Evolutionary conservation across 2,797 vertebrate species (phyloP), one percentile per base, ranked within the genome.

Genomic region (Darevskia mixta): DNA sequence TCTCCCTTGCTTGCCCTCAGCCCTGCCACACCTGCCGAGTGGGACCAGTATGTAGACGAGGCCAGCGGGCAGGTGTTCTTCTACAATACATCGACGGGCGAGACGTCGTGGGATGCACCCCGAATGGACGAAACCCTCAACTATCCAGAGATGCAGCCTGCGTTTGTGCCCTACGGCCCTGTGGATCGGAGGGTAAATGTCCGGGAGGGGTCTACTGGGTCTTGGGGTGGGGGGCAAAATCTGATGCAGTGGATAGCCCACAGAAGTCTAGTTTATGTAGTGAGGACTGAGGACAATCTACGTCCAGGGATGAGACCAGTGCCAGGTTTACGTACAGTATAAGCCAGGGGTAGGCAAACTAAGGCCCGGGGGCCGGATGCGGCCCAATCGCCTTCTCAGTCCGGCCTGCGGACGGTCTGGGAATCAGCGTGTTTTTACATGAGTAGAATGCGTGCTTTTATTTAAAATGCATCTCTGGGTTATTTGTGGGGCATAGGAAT

Each of bases 11-110:
- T 90, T 23, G 79, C 97, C 85, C 93, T 89, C 55, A 93, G 94
- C 90, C 89, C 94, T 5, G 93, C 90, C 87, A 92, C 93, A 83
- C 83, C 87, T 85, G 92, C 96, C 0, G 94, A 93, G 45, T 98
- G 98, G 98, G 96, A 98, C 86, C 96, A 97, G 93, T 94, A 98
- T 83, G 9, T 97, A 95, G 98, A 99, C 1, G 95, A 98, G 58
- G 89, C 88, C 64, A 97, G 97, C 4, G 97, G 98, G 35, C 97
- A 96, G 82, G 94, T 95, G 66, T 98, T 98, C 91, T 98, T 97
- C 96, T 97, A 98, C 95, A 98, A 98, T 90, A 92, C 95, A 0
- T 80, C 90, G 8, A 98, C 97, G 0, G 97, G 98, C 27, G 96
- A 97, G 95, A 97, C 97, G 0, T 96, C 97, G 82, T 99, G 98